These are phyloP conservation scores for Sphaerophoria rueppellii DNA, from an alignment of 2,888 invertebrate genomes.

Conservation along the genomic window DNA sequence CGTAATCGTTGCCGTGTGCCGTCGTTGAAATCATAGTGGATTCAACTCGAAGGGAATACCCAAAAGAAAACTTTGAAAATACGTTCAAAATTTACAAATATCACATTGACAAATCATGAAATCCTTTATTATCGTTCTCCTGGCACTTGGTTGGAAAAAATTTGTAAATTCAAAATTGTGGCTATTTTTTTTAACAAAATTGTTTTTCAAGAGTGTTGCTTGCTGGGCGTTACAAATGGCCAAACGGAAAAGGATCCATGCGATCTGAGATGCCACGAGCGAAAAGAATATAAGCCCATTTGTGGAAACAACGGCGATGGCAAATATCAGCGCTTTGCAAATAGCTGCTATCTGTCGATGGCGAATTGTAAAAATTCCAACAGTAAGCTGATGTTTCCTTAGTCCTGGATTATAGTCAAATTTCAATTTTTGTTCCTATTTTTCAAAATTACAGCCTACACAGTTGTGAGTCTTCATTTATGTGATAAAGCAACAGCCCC, in stretches of 20 bases:
- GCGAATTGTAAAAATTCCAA: constrained; percentile 9
- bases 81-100: background rate
- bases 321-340: background rate
- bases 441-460: background rate
- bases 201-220: constrained; percentile 17
- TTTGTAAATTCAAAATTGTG: background rate
- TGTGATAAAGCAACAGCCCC: background rate
- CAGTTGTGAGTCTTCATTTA: constrained; percentile 13
- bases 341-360: constrained; percentile 18
- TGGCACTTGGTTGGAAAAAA: constrained; percentile 11
- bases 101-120: background rate
- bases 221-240: constrained; percentile 1
- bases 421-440: background rate
- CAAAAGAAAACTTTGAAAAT: background rate
- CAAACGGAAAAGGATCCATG: background rate
- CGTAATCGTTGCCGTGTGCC: too few species aligned
- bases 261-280: background rate
- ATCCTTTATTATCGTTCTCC: background rate
- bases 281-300: background rate
- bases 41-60: too few species aligned
- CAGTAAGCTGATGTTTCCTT: background rate
- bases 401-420: too few species aligned
- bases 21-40: too few species aligned
- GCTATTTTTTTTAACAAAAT: background rate
- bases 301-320: constrained; percentile 2